Evolutionary conservation across 2,113 vertebrate species (phyloP).

Genomic region (Grammomys dolichurus): DNA sequence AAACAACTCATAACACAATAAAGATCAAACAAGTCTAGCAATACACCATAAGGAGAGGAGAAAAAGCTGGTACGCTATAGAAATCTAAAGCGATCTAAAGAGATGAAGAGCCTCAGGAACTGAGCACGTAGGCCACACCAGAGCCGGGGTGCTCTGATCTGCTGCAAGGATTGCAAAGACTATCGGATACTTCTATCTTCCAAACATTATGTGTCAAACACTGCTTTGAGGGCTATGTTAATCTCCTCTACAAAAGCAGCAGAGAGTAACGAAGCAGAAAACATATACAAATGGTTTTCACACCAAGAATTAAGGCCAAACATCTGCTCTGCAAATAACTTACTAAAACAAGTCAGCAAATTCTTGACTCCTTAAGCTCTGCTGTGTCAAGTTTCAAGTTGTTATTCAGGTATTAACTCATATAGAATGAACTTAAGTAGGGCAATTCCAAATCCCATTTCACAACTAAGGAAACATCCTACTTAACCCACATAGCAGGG

Average conservation of each 20-base stretch:
- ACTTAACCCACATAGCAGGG: not conserved
- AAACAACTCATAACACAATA: not conserved
- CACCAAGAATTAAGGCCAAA: not conserved
- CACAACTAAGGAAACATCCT: not conserved
- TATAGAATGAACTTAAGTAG: constrained; percentile 17
- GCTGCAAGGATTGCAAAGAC: not conserved
- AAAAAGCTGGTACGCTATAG: not conserved
- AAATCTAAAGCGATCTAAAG: no score
- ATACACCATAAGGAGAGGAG: not conserved
- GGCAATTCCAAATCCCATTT: constrained; percentile 4
- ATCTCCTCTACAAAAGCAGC: not conserved
- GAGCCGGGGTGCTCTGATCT: no score
- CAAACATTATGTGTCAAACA: not conserved
- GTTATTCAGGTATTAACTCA: constrained; percentile 39
- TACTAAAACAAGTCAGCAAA: constrained; percentile 19
- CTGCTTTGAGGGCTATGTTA: not conserved
- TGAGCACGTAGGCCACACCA: fast-evolving
- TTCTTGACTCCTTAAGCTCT: constrained; percentile 3
- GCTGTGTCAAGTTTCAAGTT: constrained; percentile 6
- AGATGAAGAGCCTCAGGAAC: not conserved
- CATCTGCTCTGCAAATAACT: constrained; percentile 23
- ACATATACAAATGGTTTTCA: not conserved
- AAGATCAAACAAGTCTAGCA: not conserved
- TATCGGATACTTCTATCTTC: not conserved
- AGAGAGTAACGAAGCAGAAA: not conserved